Base-by-base conservation (phyloP, 2,113 vertebrate species). In the Strix aluco region DNA sequence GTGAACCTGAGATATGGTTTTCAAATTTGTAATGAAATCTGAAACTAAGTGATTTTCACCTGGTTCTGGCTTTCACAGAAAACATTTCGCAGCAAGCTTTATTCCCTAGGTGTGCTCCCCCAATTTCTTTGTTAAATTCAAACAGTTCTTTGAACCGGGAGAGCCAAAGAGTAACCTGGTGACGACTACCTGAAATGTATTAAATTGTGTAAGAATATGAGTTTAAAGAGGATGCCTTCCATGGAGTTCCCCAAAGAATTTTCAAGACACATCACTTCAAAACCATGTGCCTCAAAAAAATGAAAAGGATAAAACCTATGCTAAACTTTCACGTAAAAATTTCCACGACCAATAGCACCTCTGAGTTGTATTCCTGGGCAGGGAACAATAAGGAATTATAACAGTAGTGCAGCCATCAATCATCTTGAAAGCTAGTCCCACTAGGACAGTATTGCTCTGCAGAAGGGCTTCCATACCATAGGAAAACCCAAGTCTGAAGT, bases 21-120 rank as follows among this genome's bases (percentile, higher is more conserved):
- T 97, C 86, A 91, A 96, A 97, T 96, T 95, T 96, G 94, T 96
- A 97, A 97, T 95, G 95, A 97, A 97, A 97, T 91, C 91, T 96
- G 97, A 97, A 97, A 96, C 97, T 95, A 96, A 97, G 96, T 96
- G 96, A 96, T 96, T 97, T 97, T 97, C 95, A 95, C 92, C 95
- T 95, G 95, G 96, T 81, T 94, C 91, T 96, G 96, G 89, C 95
- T 96, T 95, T 95, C 47, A 88, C 78, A 96, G 89, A 96, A 96
- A 94, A 86, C 87, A 85, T 96, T 97, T 95, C 84, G 78, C 92
- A 95, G 87, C 87, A 96, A 94, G 84, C 55, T 86, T 94, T 96
- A 97, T 93, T 95, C 95, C 95, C 96, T 91, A 93, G 74, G 90
- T 96, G 94, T 95, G 89, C 92, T 94, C 74, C 26, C 51, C 49